phyloP scores from a whole-genome alignment of 2,888 invertebrate species.

The Xestoiulus laeticollis region DNA sequence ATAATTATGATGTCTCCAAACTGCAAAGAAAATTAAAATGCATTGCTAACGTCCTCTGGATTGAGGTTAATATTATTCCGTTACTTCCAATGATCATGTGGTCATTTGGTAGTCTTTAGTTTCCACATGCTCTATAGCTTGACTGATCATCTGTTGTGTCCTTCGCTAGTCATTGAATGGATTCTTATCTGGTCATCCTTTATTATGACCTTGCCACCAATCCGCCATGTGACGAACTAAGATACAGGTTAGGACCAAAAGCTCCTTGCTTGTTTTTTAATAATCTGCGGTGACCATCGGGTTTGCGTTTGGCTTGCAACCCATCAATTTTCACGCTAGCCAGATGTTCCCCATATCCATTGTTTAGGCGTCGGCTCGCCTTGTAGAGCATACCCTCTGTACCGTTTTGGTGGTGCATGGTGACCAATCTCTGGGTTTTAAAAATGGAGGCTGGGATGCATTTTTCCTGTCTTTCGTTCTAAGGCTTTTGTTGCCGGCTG shows the following conservation, averaged over 20 bases:
- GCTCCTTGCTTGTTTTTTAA: background rate
- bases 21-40: no score
- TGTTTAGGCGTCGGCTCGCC: background rate
- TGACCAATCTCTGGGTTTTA: background rate
- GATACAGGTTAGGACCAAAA: background rate
- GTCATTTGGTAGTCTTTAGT: no score
- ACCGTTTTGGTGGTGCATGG: background rate
- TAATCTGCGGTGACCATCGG: background rate
- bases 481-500: background rate
- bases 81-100: no score
- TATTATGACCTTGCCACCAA: no score
- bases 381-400: background rate
- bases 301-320: background rate
- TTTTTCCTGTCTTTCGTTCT: background rate
- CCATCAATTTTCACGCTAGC: background rate
- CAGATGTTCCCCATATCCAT: background rate
- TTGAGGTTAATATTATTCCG: no score
- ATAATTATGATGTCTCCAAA: no score
- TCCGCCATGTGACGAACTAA: background rate
- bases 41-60: no score
- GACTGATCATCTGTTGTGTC: no score
- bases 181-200: no score
- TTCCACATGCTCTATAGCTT: no score
- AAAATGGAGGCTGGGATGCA: background rate
- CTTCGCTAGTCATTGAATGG: background rate